A percentile compares a stretch with the other conserved stretches of the same genome.
Conservation (phyloP, 2,888 invertebrate genomes). For the Ophioninae sp. region DNA sequence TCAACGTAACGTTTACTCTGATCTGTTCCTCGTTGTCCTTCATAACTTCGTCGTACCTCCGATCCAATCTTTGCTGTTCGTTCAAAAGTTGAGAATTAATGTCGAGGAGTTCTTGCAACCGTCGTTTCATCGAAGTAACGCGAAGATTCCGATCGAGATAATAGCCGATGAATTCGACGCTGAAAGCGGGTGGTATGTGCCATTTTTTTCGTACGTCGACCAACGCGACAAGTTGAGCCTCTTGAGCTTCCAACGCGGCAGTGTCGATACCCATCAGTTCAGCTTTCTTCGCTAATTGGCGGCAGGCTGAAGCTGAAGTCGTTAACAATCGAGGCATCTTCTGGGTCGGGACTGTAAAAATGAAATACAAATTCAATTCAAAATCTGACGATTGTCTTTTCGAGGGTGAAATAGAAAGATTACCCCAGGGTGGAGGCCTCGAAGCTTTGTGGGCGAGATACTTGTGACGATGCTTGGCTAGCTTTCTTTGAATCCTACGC, state of each 20-base stretch:
- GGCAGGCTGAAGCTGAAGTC: conserved; percentile 94
- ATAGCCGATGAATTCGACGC: conserved; percentile 96
- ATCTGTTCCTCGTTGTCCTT: conserved; percentile 86
- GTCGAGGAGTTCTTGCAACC: conserved; percentile 88
- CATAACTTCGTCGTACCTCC: conserved; percentile 90
- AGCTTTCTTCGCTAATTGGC: conserved; percentile 91
- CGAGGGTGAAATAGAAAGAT: conserved; percentile 4
- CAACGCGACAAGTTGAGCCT: conserved; percentile 90
- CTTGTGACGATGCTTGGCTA: conserved; percentile 92
- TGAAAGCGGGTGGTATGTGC: conserved; percentile 96
- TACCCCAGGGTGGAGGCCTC: conserved; percentile 93
- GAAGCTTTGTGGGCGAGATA: conserved; percentile 89
- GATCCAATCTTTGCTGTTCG: conserved; percentile 89
- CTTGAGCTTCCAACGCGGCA: conserved; percentile 90
- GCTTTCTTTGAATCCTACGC: conserved; percentile 89
- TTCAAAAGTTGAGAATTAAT: conserved; percentile 88
- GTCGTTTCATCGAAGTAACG: conserved; percentile 89
- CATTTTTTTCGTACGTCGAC: conserved; percentile 95
- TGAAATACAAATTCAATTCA: conserved; percentile 3
- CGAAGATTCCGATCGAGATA: conserved; percentile 94
- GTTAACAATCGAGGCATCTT: conserved; percentile 95
- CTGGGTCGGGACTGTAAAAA: conserved; percentile 91
- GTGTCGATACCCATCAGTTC: conserved; percentile 95
- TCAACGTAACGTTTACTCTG: conserved; percentile 83
- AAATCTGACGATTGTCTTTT: neutral